Evolutionary conservation across 1,140 invertebrate genomes (phyloP), one percentile per base, ranked within the genome.

Genomic region (Ptiloglossa arizonensis): DNA sequence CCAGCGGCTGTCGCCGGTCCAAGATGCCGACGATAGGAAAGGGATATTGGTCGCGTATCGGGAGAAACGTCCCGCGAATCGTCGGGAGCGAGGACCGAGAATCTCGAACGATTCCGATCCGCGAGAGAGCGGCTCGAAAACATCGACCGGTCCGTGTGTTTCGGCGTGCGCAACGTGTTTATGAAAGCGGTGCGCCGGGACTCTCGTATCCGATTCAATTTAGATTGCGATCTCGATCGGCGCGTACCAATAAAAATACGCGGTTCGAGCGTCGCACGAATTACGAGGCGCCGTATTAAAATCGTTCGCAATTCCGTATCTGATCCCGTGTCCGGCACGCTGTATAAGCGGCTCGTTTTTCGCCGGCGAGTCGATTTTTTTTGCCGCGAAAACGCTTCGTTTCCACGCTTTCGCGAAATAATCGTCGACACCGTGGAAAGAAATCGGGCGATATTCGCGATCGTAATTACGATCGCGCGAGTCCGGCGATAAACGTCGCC

Each of bases 151-250:
- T 32, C 48, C 44, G 29, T 38, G 38, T 38, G 41, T 68, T 64
- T 4, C 15, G 15, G 41, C 5, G 57, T 3, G n/a, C 29, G 38
- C 56, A 9, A 6, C 22, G 59, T 63, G 56, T 81, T 82, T 66
- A 56, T 46, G 59, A 81, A 57, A 77, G n/a, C 15, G 46, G 15
- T 11, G 46, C 15, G 52, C 17, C 52, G 11, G 6, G n/a, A 69
- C 54, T 44, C 63, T 38, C 64, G 64, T 75, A 75, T 75, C 73
- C 73, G 73, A 76, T 76, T 76, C 73, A 76, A 76, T 76, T 76
- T 76, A 89, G 89, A 90, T 90, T 82, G 81, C 76, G 84, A 90
- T 90, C 89, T 90, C 87, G 89, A 90, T 90, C 89, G 88, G 89
- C 89, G 89, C 86, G 87, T 59, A 38, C 32, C 54, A 76, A 76